Percentiles rank a stretch among this genome's conserved stretches.
These are phyloP conservation scores for Magallana gigas DNA, from an alignment of 1,140 invertebrate genomes.

Conservation along the genomic window DNA sequence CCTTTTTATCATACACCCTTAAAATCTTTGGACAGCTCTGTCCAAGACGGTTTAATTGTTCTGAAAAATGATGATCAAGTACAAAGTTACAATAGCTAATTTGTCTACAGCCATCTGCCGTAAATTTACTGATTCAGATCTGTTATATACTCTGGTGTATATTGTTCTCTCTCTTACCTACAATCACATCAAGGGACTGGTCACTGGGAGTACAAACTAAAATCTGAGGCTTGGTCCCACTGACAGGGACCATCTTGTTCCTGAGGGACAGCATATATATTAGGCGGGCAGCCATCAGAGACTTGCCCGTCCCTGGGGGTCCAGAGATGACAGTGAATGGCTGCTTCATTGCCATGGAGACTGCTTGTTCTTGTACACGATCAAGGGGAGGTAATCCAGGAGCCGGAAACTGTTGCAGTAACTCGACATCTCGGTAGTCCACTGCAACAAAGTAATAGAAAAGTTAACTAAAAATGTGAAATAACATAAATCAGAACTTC, in stretches of 20 bases:
- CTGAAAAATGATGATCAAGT: constrained; percentile 55
- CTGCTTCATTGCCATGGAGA: constrained; percentile 63
- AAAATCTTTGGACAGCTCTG: constrained; percentile 66
- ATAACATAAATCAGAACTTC: background rate
- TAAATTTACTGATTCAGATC: too few species aligned
- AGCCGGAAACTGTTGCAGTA: constrained; percentile 48
- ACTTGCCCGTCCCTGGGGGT: constrained; percentile 75
- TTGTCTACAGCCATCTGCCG: too few species aligned
- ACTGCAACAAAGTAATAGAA: constrained; percentile 58
- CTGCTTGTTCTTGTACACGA: constrained; percentile 66
- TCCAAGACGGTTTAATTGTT: constrained; percentile 61
- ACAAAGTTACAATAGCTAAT: constrained; percentile 15
- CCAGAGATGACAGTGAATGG: constrained; percentile 73
- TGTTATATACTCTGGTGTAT: too few species aligned
- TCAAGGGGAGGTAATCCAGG: constrained; percentile 53
- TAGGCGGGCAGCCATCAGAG: constrained; percentile 65
- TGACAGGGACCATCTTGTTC: constrained; percentile 62
- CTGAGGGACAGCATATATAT: constrained; percentile 63
- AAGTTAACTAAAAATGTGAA: background rate
- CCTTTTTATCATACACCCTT: constrained; percentile 69
- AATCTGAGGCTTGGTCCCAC: constrained; percentile 63
- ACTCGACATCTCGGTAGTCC: constrained; percentile 63
- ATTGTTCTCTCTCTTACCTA: constrained; percentile 61
- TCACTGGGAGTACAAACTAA: constrained; percentile 75
- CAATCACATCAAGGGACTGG: constrained; percentile 71